Base-by-base conservation (phyloP, 1,140 invertebrate genomes). In the Drosophila arizonae region DNA sequence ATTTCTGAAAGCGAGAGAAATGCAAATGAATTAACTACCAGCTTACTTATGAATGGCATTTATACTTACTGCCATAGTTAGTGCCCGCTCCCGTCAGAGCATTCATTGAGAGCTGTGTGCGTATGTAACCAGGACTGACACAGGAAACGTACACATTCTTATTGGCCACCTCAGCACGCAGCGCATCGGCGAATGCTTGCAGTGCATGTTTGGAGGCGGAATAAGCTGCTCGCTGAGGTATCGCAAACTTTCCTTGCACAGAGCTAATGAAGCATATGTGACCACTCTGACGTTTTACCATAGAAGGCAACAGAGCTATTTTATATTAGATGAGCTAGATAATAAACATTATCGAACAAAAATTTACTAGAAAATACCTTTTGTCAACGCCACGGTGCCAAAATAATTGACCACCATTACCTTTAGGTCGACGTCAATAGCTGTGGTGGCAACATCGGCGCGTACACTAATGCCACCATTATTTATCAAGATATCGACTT, bases 321-420 rank as follows among this genome's bases (percentile, higher is more conserved):
- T 33, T 3, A 1, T 6, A 5, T 45, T 1, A 60, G 26, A 46
- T 13, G 33, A 46, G 8, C 6, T 46, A 4, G 0, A 24, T 15
- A 0, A 17, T 28, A 26, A 1, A 26, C 4, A 33, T n/a, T n/a
- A 13, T 26, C 6, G 64, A 9, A 5, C 0, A 11, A 11, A 4
- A 4, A 8, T 0, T 3, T 36, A 11, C 30, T 21, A 17, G 17
- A 64, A 87, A 93, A 39, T 39, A 98, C 97, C 96, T 96, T 98
- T 98, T 3, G 97, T 97, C 6, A 99, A 92, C 46, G 95, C 96
- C 65, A 99, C 94, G 78, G 97, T 95, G 28, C 97, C 97, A 94
- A 99, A 98, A 92, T 98, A 99, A 93, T 99, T 99, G 2, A 98
- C 95, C 28, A 95, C 91, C 98, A 99, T 99, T 15, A 99, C 93